Percentiles rank a stretch among this genome's conserved stretches.
These are phyloP conservation scores for Cercopithecus mona DNA, from an alignment of 2,113 vertebrate species.

Conservation along the genomic window DNA sequence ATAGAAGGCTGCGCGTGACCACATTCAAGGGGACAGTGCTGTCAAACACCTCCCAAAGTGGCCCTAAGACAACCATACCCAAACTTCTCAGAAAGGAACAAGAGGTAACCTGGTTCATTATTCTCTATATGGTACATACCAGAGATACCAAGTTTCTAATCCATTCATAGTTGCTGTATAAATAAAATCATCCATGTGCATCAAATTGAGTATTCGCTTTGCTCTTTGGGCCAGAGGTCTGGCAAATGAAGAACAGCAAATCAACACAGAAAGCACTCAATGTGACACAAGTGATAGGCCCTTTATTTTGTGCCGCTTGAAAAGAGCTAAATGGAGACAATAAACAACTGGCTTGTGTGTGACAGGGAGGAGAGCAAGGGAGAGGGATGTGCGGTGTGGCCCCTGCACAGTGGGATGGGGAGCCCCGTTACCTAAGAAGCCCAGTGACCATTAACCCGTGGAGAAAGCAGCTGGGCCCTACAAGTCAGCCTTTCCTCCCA, in stretches of 20 bases:
- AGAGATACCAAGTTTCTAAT: neutral
- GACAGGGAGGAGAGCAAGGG: neutral
- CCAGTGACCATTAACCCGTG: neutral
- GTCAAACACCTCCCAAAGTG: neutral
- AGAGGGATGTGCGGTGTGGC: neutral
- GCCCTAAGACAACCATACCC: too few species aligned
- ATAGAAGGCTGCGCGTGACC: neutral
- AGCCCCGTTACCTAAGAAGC: neutral
- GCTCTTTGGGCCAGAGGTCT: neutral
- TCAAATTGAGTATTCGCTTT: constrained; percentile 7
- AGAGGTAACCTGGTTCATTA: neutral
- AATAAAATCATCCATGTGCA: constrained; percentile 37
- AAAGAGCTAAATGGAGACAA: constrained; percentile 10
- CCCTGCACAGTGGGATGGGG: neutral
- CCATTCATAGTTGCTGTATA: neutral
- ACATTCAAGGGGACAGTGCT: neutral
- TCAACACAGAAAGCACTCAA: constrained; percentile 22
- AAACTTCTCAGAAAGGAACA: neutral
- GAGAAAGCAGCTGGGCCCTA: neutral
- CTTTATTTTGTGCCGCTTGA: constrained; percentile 27
- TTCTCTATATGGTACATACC: neutral
- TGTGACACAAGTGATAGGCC: neutral
- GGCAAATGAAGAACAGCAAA: constrained; percentile 4
- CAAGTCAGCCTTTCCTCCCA: neutral
- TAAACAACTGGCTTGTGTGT: neutral